These are phyloP conservation scores for Mycalesis mineus DNA, from an alignment of 2,888 invertebrate species.

Conservation along the genomic window DNA sequence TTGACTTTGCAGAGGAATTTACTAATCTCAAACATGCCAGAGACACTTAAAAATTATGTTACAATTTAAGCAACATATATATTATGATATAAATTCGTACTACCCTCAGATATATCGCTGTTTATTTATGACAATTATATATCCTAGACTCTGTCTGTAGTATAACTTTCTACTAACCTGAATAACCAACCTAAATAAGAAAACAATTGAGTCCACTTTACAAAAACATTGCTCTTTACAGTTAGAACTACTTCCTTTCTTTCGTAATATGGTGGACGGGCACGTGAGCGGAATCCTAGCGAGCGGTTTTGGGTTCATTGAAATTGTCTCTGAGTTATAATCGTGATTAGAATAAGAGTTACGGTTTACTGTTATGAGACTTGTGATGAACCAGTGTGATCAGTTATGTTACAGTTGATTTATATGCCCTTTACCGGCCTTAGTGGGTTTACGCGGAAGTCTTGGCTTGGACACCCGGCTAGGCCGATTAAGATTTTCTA, in stretches of 20 bases:
- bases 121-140: not conserved
- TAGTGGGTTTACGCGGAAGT: no score
- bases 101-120: no score
- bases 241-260: conserved; percentile 55
- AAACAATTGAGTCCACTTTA: conserved; percentile 47
- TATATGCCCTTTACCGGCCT: no score
- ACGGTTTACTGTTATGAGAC: conserved; percentile 10
- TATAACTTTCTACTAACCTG: conserved; percentile 41
- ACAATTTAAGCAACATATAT: no score
- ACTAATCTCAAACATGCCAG: no score
- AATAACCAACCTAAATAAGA: conserved; percentile 50
- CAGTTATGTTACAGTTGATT: not conserved
- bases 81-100: no score
- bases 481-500: no score
- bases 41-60: no score
- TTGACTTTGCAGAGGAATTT: no score
- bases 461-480: no score
- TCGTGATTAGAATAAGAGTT: conserved; percentile 31
- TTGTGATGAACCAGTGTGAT: not conserved
- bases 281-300: conserved; percentile 47
- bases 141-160: conserved; percentile 4
- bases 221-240: conserved; percentile 48
- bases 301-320: conserved; percentile 27
- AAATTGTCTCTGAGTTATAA: conserved; percentile 28
- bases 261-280: conserved; percentile 31